Evolutionary conservation across 2,797 vertebrate genomes (phyloP).

Genomic region (Balearica regulorum): DNA sequence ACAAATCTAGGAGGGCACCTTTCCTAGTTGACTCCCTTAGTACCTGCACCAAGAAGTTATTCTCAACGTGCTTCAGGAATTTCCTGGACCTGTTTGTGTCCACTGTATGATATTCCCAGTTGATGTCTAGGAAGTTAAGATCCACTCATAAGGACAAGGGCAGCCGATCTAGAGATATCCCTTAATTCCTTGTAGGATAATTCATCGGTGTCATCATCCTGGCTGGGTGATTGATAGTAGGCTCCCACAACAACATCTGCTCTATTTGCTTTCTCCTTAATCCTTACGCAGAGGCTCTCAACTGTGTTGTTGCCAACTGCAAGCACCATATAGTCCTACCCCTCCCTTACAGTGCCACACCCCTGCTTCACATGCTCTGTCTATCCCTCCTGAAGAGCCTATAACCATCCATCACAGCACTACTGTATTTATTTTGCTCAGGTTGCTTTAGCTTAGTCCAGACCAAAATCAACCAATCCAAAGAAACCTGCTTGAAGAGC

Average conservation of each 20-base stretch:
- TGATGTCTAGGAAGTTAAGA: neutral
- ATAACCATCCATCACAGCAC: neutral
- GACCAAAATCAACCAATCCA: neutral
- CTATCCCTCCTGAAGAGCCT: neutral
- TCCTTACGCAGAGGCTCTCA: neutral
- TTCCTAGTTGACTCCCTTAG: neutral
- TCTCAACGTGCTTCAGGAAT: neutral
- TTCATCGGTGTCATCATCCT: neutral
- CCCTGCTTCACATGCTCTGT: neutral
- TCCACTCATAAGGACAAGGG: neutral
- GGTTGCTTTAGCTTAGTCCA: neutral
- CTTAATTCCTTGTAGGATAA: neutral
- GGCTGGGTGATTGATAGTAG: neutral
- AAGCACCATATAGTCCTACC: neutral
- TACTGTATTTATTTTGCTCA: neutral
- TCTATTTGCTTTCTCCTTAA: neutral
- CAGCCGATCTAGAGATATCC: neutral
- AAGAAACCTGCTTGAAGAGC: neutral
- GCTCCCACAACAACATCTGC: neutral
- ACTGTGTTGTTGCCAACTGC: accelerated
- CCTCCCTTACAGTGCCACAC: neutral
- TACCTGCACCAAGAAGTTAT: too few species aligned
- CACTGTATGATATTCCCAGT: neutral
- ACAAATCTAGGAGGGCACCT: neutral
- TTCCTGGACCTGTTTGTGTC: neutral